Percentiles rank a stretch among this genome's conserved stretches.
Conservation (phyloP, 2,113 vertebrate species). For the Hypocryptadius cinnamomeus region DNA sequence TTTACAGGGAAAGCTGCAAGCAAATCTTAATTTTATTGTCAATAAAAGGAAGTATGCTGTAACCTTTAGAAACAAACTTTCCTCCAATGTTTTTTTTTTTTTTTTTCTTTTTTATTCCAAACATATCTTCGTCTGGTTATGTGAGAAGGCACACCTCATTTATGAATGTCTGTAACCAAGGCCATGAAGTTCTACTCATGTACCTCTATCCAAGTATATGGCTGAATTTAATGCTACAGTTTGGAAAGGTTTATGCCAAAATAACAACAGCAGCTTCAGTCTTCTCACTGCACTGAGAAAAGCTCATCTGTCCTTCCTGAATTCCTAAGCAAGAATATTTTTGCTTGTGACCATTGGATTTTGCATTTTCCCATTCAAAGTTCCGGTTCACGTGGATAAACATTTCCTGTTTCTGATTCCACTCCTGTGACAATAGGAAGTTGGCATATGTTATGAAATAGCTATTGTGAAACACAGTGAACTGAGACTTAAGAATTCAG, state of each 20-base stretch:
- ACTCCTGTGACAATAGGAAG: not conserved
- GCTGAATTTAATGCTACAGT: not conserved
- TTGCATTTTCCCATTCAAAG: not conserved
- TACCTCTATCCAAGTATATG: not conserved
- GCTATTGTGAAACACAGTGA: not conserved
- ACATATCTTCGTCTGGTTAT: not conserved
- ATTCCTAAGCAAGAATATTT: not conserved
- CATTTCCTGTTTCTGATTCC: not conserved
- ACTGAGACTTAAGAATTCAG: not conserved
- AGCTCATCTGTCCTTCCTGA: not conserved
- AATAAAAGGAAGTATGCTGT: not conserved
- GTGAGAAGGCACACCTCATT: not conserved
- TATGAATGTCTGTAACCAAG: not conserved
- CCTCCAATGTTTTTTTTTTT: rapidly evolving
- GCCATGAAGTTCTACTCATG: not conserved
- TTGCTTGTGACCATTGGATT: not conserved
- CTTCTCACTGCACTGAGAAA: not conserved
- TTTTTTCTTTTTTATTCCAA: not conserved
- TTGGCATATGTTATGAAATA: not conserved
- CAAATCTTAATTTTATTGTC: not conserved
- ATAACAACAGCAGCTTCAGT: not conserved
- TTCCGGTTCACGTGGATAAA: rapidly evolving
- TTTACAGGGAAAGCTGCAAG: not conserved
- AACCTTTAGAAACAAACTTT: not conserved
- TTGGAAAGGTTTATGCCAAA: not conserved